Evolutionary conservation across 2,888 invertebrate species (phyloP).

Genomic region (Oegoconia quadripuncta): DNA sequence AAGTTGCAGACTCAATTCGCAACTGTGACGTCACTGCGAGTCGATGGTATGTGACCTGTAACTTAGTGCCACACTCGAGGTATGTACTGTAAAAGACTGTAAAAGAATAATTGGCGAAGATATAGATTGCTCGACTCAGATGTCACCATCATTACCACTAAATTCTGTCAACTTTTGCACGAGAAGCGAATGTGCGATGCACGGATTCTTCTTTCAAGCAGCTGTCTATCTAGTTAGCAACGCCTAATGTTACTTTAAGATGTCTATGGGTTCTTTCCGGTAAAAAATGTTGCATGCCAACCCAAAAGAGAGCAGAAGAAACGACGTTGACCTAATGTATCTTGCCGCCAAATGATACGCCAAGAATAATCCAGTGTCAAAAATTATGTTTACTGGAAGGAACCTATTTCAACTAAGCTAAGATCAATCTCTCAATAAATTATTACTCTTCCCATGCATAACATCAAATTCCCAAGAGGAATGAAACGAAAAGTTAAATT

Average conservation of each 20-base stretch:
- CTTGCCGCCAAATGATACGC: neutral
- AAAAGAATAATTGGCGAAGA: constrained; percentile 48
- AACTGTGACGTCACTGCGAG: constrained; percentile 24
- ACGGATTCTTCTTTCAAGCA: constrained; percentile 77
- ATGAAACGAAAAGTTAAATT: constrained; percentile 75
- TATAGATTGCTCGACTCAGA: constrained; percentile 70
- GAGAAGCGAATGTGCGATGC: constrained; percentile 78
- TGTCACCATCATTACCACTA: constrained; percentile 68
- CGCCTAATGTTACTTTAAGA: constrained; percentile 74
- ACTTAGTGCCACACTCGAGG: constrained; percentile 31
- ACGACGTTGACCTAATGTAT: neutral
- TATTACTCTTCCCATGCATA: constrained; percentile 41
- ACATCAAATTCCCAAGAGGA: constrained; percentile 74
- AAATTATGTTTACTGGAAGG: constrained; percentile 58
- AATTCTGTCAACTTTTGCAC: constrained; percentile 72
- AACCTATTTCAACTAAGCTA: constrained; percentile 62
- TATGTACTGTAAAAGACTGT: constrained; percentile 34
- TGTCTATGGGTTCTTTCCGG: constrained; percentile 56
- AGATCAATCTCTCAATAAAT: constrained; percentile 60
- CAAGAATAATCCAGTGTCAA: neutral
- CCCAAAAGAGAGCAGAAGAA: neutral
- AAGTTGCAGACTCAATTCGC: constrained; percentile 34
- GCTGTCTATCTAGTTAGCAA: constrained; percentile 77
- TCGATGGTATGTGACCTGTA: constrained; percentile 31
- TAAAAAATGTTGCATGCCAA: constrained; percentile 21